phyloP scores from a whole-genome alignment of 2,797 vertebrate genomes.

The Cirrhinus molitorella region DNA sequence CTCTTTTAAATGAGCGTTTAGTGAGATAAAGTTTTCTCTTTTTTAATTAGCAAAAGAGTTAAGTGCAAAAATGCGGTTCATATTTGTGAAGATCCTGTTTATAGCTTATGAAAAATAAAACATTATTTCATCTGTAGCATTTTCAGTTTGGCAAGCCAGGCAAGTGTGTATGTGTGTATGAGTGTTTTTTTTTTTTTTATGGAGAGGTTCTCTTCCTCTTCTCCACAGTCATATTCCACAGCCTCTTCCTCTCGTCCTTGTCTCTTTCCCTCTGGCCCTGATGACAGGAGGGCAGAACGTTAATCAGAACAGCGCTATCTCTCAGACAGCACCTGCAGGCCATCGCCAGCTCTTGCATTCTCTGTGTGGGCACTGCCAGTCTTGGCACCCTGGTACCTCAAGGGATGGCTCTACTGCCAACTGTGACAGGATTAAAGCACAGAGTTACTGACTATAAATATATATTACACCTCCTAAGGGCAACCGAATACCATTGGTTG shows the following conservation, averaged over 20 bases:
- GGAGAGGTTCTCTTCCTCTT: constrained; percentile 28
- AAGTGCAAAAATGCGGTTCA: neutral
- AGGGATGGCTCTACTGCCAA: constrained; percentile 61
- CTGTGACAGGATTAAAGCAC: constrained; percentile 71
- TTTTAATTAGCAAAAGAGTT: constrained; percentile 19
- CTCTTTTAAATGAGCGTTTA: constrained; percentile 40
- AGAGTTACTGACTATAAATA: constrained; percentile 57
- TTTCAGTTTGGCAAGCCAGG: constrained; percentile 9
- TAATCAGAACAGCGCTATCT: constrained; percentile 78
- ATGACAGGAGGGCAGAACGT: constrained; percentile 75
- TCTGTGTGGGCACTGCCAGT: constrained; percentile 71
- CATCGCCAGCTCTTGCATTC: constrained; percentile 39
- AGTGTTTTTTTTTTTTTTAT: neutral
- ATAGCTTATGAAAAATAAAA: neutral
- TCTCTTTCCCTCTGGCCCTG: constrained; percentile 71
- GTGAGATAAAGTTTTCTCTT: constrained; percentile 11
- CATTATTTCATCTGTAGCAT: neutral
- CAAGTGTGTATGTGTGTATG: neutral
- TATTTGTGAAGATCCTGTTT: neutral
- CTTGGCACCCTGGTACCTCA: constrained; percentile 66
- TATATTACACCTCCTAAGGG: constrained; percentile 50
- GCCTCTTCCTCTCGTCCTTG: constrained; percentile 70
- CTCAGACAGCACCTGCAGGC: constrained; percentile 77
- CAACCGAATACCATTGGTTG: constrained; percentile 21
- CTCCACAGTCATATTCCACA: constrained; percentile 57